phyloP scores from a whole-genome alignment of 2,113 vertebrate species.

The Pteruthius melanotis region DNA sequence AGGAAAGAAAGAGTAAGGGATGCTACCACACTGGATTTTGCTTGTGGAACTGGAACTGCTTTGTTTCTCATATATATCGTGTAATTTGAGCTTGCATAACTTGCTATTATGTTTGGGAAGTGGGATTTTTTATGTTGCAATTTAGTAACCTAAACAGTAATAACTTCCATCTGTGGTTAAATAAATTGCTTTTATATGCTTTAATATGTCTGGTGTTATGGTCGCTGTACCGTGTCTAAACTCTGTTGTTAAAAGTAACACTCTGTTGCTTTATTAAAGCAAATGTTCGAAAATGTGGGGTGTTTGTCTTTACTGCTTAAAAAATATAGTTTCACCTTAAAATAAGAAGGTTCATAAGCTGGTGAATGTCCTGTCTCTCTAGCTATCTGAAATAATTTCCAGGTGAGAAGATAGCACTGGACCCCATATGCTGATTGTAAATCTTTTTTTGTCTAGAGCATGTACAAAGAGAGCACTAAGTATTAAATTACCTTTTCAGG shows the following conservation, averaged over 20 bases:
- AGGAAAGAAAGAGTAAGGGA: not conserved
- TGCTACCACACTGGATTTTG: not conserved
- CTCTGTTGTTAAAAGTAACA: not conserved
- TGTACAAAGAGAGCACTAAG: not conserved
- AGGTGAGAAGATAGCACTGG: not conserved
- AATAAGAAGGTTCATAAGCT: not conserved
- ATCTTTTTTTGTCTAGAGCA: not conserved
- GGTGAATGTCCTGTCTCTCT: not conserved
- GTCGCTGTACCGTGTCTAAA: not conserved
- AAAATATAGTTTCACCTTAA: not conserved
- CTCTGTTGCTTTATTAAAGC: not conserved
- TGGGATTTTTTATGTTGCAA: not conserved
- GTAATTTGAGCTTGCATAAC: not conserved
- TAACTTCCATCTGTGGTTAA: not conserved
- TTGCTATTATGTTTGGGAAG: not conserved
- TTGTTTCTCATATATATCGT: fast-evolving
- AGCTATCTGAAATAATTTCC: not conserved
- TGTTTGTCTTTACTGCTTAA: not conserved
- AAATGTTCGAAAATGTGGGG: fast-evolving
- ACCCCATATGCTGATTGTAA: not conserved
- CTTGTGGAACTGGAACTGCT: not conserved
- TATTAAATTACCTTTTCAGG: not conserved
- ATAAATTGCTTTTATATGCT: not conserved
- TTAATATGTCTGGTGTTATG: not conserved
- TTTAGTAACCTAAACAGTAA: not conserved